Conservation (phyloP, 2,888 invertebrate species). For the Lamellibrachia columna region DNA sequence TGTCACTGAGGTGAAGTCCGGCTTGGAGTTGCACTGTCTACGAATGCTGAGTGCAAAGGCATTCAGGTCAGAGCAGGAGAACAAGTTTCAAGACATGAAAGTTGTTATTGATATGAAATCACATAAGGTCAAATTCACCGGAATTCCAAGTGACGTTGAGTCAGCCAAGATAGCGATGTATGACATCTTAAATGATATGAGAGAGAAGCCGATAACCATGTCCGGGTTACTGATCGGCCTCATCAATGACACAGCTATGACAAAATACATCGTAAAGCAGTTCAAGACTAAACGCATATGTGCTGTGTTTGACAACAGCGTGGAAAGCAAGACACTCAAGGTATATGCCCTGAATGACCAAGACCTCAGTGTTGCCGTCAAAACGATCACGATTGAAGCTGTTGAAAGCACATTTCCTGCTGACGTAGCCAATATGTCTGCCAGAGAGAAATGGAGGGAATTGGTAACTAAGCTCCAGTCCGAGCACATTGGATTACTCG, state of each 20-base stretch:
- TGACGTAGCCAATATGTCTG: not conserved
- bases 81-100: not conserved
- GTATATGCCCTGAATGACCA: no score
- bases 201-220: not conserved
- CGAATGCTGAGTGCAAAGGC: constrained; percentile 20
- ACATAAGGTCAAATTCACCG: not conserved
- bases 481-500: not conserved
- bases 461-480: not conserved
- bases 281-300: not conserved
- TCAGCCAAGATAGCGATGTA: constrained; percentile 24
- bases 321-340: no score
- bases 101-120: not conserved
- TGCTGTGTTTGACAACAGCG: no score
- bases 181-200: constrained; percentile 22
- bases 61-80: not conserved
- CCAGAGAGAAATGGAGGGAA: not conserved
- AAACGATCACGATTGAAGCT: no score
- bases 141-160: constrained; percentile 23
- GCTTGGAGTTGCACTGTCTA: not conserved
- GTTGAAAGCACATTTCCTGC: not conserved
- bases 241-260: not conserved
- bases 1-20: no score
- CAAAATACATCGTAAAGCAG: not conserved
- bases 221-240: not conserved
- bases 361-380: no score